Percentiles rank a stretch among this genome's conserved stretches.
phyloP scores from a whole-genome alignment of 2,888 invertebrate species.

The Pristionchus japonicus region DNA sequence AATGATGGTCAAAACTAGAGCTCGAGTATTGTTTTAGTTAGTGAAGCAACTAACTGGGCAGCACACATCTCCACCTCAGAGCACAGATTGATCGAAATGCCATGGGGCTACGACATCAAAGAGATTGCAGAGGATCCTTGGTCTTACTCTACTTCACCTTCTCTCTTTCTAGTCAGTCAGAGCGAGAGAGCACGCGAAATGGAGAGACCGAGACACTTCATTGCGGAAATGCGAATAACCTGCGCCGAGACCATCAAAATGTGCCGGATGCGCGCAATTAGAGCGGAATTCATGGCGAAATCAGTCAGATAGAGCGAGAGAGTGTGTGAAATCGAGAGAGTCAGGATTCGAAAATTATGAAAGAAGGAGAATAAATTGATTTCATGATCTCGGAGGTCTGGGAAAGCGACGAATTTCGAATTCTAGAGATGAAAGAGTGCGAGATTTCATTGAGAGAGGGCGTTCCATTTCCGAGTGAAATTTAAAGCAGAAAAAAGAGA shows the following conservation, averaged over 20 bases:
- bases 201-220: background rate
- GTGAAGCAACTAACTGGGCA: background rate
- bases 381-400: background rate
- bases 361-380: background rate
- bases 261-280: constrained; percentile 11
- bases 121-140: no score
- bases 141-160: background rate
- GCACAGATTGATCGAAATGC: background rate
- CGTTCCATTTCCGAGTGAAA: background rate
- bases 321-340: no score
- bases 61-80: background rate
- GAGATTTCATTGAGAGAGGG: background rate
- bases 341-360: no score
- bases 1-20: no score
- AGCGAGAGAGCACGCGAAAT: background rate
- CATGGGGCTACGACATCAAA: background rate
- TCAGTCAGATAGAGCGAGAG: no score
- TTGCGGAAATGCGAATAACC: constrained; percentile 14
- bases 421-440: background rate
- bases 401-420: background rate
- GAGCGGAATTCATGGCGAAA: background rate
- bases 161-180: background rate
- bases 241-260: background rate
- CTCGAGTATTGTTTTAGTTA: no score
- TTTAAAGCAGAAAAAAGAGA: no score